Percentiles rank a stretch among this genome's conserved stretches.
Conservation (phyloP, 2,888 invertebrate species). For the Sinentomon sp. region DNA sequence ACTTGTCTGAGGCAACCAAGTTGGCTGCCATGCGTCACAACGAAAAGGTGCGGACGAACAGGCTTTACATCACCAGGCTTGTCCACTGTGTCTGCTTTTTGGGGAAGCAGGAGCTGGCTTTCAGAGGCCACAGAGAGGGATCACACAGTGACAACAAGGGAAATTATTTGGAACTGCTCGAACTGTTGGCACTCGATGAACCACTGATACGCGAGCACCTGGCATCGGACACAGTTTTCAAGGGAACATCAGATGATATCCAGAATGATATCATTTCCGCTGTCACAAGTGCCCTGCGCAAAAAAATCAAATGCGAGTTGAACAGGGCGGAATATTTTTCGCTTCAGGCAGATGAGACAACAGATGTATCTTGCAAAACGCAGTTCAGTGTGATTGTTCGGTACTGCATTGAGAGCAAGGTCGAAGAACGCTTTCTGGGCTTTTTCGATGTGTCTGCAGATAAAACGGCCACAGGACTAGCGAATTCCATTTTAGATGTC, state of each 20-base stretch:
- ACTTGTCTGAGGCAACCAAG: too few species aligned
- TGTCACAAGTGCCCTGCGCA: not conserved
- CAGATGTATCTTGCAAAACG: not conserved
- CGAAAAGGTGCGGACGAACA: too few species aligned
- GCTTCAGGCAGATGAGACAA: not conserved
- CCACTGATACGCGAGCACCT: not conserved
- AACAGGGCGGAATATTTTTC: not conserved
- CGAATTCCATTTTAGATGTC: not conserved
- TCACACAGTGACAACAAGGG: not conserved
- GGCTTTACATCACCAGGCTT: too few species aligned
- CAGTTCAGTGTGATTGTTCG: not conserved
- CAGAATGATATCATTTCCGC: not conserved
- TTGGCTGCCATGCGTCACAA: too few species aligned
- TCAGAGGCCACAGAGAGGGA: not conserved
- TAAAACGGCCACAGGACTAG: not conserved
- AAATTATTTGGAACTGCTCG: not conserved
- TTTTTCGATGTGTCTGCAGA: not conserved
- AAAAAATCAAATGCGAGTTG: not conserved
- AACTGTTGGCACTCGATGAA: not conserved
- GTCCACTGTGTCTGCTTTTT: not conserved
- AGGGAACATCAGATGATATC: not conserved
- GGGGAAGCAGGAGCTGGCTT: not conserved
- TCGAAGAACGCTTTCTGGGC: not conserved
- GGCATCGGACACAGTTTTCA: not conserved
- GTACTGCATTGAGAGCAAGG: not conserved